Evolutionary conservation across 2,888 invertebrate species (phyloP).

Genomic region (Habrosyne pyritoides): DNA sequence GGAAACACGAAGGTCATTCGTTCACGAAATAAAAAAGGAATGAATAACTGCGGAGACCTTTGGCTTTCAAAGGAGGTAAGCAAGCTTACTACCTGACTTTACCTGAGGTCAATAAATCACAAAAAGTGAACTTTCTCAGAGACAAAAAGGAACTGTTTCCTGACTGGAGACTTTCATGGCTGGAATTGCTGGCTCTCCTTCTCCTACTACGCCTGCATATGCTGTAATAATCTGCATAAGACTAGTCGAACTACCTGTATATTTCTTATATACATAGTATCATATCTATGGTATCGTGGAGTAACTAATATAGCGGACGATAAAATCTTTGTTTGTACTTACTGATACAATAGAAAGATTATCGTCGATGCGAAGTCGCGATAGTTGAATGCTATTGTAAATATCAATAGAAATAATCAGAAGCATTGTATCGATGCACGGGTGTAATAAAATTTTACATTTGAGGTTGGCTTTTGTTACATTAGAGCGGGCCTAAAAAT

Average conservation of each 20-base stretch:
- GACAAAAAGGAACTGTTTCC: neutral
- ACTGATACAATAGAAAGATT: neutral
- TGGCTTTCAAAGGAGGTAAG: neutral
- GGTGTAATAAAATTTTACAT: neutral
- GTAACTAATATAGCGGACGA: slow-evolving; percentile 3
- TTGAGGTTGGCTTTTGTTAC: neutral
- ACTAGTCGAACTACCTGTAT: too few species aligned
- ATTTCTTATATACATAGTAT: too few species aligned
- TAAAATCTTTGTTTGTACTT: slow-evolving; percentile 6
- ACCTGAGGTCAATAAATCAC: neutral
- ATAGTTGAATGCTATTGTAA: slow-evolving; percentile 7
- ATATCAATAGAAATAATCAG: slow-evolving; percentile 9
- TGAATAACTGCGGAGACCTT: slow-evolving; percentile 1
- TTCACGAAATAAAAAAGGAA: neutral
- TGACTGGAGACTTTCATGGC: too few species aligned
- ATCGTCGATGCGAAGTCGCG: neutral
- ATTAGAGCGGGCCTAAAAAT: too few species aligned
- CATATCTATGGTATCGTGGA: neutral
- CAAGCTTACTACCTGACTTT: neutral
- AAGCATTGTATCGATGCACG: neutral
- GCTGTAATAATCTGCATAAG: too few species aligned
- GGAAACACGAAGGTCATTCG: neutral
- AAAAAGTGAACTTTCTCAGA: neutral
- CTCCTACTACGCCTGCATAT: too few species aligned
- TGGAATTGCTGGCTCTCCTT: too few species aligned